Base-by-base conservation (phyloP, 2,888 invertebrate species). In the Peribatodes rhomboidaria region DNA sequence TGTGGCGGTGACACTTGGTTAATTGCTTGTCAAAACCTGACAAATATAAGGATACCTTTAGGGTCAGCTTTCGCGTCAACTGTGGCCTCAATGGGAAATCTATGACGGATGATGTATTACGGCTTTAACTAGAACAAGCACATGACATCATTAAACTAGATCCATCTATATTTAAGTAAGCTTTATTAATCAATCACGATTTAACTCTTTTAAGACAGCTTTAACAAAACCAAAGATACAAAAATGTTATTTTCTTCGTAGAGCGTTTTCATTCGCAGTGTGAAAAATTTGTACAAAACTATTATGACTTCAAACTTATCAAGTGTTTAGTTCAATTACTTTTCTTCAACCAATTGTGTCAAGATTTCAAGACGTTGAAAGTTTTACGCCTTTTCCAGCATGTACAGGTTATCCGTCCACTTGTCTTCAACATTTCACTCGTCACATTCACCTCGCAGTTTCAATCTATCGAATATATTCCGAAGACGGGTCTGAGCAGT, bases 11-110 rank as follows among this genome's bases (percentile, higher is more conserved):
- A 87, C 87, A 85, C 73, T 75, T 72, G 75, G 73, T 80, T 87
- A 87, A 89, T 88, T 88, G 84, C 75, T 78, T 81, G 85, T 85
- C 88, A 82, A 86, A 85, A 83, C 75, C 79, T 84, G 80, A 84
- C 79, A 77, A 85, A 82, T 84, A 69, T 75, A 60, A 65, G 62
- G 68, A 65, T 54, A n/a, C 7, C 42, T 50, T 65, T 2, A 61
- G 55, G 65, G 56, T 68, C 67, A 62, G 52, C 27, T 52, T 42
- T 52, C 50, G 31, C 14, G 44, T 52, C 39, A 56, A 42, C 64
- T 57, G 41, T 67, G 35, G 39, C 18, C 39, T 22, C 9, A 35
- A 37, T 57, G 47, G 56, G 52, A 56, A 42, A 58, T 39, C 35
- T 58, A 49, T 41, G 31, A 37, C 14, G 6, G 11, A 13, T 42